phyloP scores from a whole-genome alignment of 2,888 invertebrate species.

The Eupithecia dodoneata region DNA sequence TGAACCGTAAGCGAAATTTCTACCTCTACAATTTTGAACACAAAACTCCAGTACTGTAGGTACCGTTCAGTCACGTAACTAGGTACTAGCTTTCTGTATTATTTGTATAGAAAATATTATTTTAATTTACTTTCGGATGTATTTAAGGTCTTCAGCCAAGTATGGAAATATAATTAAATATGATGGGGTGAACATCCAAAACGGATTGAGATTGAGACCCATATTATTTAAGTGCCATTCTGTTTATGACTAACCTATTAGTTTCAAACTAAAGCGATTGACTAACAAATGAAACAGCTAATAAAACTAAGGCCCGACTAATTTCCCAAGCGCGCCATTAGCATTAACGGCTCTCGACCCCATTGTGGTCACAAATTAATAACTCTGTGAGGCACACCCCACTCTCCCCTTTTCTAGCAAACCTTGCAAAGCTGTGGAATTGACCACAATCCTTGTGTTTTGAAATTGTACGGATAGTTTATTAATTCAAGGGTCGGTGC shows the following conservation, averaged over 20 bases:
- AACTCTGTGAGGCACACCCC: slow-evolving; percentile 14
- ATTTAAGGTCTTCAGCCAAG: neutral
- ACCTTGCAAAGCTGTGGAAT: slow-evolving; percentile 7
- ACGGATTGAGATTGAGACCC: neutral
- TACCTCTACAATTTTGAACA: neutral
- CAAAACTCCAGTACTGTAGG: neutral
- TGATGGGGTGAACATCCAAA: neutral
- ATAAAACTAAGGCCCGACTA: slow-evolving; percentile 14
- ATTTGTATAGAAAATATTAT: neutral
- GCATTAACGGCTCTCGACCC: slow-evolving; percentile 1
- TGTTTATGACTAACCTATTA: slow-evolving; percentile 6
- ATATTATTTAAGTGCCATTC: neutral
- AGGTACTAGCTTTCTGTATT: neutral
- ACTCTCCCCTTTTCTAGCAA: slow-evolving; percentile 6
- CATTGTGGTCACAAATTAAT: slow-evolving; percentile 25
- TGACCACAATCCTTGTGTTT: slow-evolving; percentile 20
- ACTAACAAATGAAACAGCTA: slow-evolving; percentile 14
- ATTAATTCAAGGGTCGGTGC: slow-evolving; percentile 6
- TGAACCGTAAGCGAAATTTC: neutral
- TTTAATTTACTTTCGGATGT: neutral
- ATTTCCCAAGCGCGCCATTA: slow-evolving; percentile 26
- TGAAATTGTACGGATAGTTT: slow-evolving; percentile 9
- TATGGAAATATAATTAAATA: neutral
- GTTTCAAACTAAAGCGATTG: slow-evolving; percentile 13
- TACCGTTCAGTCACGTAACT: neutral